Base-by-base conservation (phyloP, 2,797 vertebrate genomes). In the Etheostoma perlongum region DNA sequence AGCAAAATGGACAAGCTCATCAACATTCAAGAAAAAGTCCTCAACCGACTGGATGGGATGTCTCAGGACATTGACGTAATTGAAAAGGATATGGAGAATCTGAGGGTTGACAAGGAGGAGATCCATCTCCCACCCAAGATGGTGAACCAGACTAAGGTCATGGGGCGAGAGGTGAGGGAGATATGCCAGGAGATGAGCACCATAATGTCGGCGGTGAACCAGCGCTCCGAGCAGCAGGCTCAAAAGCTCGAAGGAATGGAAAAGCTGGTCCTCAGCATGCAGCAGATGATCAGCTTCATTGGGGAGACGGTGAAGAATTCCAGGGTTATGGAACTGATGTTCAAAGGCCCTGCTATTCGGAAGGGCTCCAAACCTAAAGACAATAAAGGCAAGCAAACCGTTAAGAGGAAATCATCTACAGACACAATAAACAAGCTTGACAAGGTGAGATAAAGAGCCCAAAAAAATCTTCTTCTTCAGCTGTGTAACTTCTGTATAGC, bases 1-100 rank as follows among this genome's bases (percentile, higher is more conserved):
- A 92, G 94, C 89, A 98, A 98, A 91, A 96, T 98, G 93, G 96
- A 97, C 92, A 95, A 91, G 44, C 93, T 97, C 67, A 94, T 97
- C 89, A 85, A 87, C 84, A 94, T 96, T 68, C 96, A 98, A 84
- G 95, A 96, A 76, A 96, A 92, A 83, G 95, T 98, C 65, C 96
- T 97, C 47, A 92, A 86, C 83, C 95, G 96, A 51, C 92, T 98
- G 15, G 95, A 97, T 48, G 95, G 92, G 12, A 92, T 97, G 95
- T 96, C 96, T 6, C 92, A 96, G 61, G 95, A 98, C 85, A 95
- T 97, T 14, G 94, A 83, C 11, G 94, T 69, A 63, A 95, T 96
- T 66, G 96, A 96, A 87, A 94, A 92, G 82, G 96, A 96, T 58
- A 92, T 96, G 81, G 95, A 96, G 84, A 94, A 84, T 40, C 87